phyloP scores from a whole-genome alignment of 2,113 vertebrate genomes.

The Nerophis ophidion region DNA sequence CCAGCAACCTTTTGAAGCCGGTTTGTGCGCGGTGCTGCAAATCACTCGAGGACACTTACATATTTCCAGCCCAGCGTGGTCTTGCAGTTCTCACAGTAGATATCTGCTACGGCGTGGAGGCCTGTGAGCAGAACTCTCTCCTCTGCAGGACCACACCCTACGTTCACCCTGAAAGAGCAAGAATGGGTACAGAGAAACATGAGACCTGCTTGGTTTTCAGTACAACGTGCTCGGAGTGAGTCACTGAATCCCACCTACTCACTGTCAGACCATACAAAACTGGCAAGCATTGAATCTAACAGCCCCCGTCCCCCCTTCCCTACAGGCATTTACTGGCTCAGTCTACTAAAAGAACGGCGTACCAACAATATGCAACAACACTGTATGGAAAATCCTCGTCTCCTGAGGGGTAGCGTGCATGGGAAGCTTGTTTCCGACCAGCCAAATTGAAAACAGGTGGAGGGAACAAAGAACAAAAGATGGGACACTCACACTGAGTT shows the following conservation, averaged over 20 bases:
- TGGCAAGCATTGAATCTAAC: conserved; percentile 22
- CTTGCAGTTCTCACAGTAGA: conserved; percentile 99
- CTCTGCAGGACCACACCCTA: conserved; percentile 96
- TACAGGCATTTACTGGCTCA: conserved; percentile 13
- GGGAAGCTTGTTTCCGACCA: conserved; percentile 1
- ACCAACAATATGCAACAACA: conserved; percentile 1
- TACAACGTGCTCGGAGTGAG: conserved; percentile 23
- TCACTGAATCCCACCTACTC: conserved; percentile 42
- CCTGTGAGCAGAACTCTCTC: conserved; percentile 94
- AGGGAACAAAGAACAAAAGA: conserved; percentile 10
- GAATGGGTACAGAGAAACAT: not conserved
- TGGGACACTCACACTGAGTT: conserved; percentile 87
- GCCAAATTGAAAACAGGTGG: conserved; percentile 5
- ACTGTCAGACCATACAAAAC: conserved; percentile 14
- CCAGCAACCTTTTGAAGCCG: conserved; percentile 14
- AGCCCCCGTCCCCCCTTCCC: conserved; percentile 24
- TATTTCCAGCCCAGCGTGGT: conserved; percentile 99
- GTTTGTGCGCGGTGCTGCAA: conserved; percentile 21
- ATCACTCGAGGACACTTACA: conserved; percentile 71
- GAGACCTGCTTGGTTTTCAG: not conserved
- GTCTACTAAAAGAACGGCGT: conserved; percentile 17
- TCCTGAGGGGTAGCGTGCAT: conserved; percentile 10
- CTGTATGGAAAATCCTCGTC: not conserved
- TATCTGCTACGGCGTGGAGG: conserved; percentile 94
- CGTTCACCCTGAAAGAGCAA: conserved; percentile 81